These are phyloP conservation scores for Plecturocebus donacophilus DNA, from an alignment of 2,113 vertebrate genomes.

Conservation along the genomic window DNA sequence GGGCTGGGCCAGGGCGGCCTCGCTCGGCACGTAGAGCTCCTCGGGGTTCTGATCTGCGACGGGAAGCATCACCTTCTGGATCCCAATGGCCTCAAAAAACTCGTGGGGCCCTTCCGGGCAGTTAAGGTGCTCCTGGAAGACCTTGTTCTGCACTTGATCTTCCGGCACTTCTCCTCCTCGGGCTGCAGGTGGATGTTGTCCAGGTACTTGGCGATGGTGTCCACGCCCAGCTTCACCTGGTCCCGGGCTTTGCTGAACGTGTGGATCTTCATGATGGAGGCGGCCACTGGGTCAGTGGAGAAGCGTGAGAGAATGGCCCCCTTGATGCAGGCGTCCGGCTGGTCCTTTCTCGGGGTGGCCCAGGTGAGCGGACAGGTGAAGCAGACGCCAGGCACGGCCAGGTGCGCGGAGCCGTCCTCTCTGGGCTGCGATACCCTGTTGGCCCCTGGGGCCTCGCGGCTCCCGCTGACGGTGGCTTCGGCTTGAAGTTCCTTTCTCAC, in stretches of 20 bases:
- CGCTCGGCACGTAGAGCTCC: constrained; percentile 91
- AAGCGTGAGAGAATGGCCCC: constrained; percentile 92
- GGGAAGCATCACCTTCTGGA: constrained; percentile 86
- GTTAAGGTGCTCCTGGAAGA: constrained; percentile 95
- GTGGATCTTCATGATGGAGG: constrained; percentile 97
- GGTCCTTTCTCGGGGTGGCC: constrained; percentile 86
- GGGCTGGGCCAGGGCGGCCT: constrained; percentile 82
- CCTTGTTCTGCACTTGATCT: constrained; percentile 96
- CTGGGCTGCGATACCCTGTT: background rate
- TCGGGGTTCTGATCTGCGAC: constrained; percentile 87
- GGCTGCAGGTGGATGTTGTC: constrained; percentile 96
- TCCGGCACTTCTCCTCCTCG: constrained; percentile 94
- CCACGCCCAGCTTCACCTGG: constrained; percentile 91
- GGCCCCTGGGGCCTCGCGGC: background rate
- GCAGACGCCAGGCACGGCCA: constrained; percentile 90
- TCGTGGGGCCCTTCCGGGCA: constrained; percentile 90
- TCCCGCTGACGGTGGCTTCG: constrained; percentile 85
- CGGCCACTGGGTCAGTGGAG: constrained; percentile 89
- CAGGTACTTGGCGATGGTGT: constrained; percentile 96
- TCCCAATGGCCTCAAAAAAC: constrained; percentile 93
- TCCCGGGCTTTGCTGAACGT: constrained; percentile 96
- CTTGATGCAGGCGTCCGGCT: constrained; percentile 88
- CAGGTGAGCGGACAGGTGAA: constrained; percentile 94
- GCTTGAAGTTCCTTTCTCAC: constrained; percentile 92
- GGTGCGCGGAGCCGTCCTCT: constrained; percentile 27